Base-by-base conservation (phyloP, 1,140 invertebrate species). In the Tribolium castaneum region DNA sequence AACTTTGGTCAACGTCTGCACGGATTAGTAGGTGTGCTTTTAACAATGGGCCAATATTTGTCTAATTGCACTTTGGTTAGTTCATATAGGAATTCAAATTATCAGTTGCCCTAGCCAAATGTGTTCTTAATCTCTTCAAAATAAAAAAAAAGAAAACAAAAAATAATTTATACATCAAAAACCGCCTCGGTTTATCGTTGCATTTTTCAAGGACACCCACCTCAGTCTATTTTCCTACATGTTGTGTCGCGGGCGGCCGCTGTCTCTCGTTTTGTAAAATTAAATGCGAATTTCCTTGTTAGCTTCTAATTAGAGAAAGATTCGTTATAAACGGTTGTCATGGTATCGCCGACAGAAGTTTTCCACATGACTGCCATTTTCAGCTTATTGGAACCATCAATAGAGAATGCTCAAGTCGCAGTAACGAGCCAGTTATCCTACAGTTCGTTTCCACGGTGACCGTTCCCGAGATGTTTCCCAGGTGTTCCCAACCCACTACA, bases 361-460 rank as follows among this genome's bases (percentile, higher is more conserved):
- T 77, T 77, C 76, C 76, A 71, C 76, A 77, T 77, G 76, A 77
- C 76, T 77, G 76, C 56, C 76, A 71, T 77, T 72, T 72, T 22
- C 70, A 72, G 70, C 62, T 49, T 52, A 51, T 77, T 62, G 45
- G 54, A 54, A 52, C 76, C 22, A 56, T 70, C 45, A 77, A 71
- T 70, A 52, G 76, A 52, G 62, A 56, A 75, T 59, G 51, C 51
- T 75, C 73, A 59, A 75, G 73, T 75, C 51, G 54, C 73, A 75
- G 73, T 35, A 75, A 75, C 52, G 51, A 75, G 73, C 73, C 54
- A 59, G 73, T 75, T 75, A 75, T 56, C 54, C 39, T 52, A 51
- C 39, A 72, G 70, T 72, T 72, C 50, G 70, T 72, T 72, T 49
- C 70, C 70, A 49, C 45, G 70, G 70, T 72, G 70, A 72, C 70